Evolutionary conservation across 2,888 invertebrate genomes (phyloP), one percentile per base, ranked within the genome.

Genomic region (Acrocyrtus sp.): DNA sequence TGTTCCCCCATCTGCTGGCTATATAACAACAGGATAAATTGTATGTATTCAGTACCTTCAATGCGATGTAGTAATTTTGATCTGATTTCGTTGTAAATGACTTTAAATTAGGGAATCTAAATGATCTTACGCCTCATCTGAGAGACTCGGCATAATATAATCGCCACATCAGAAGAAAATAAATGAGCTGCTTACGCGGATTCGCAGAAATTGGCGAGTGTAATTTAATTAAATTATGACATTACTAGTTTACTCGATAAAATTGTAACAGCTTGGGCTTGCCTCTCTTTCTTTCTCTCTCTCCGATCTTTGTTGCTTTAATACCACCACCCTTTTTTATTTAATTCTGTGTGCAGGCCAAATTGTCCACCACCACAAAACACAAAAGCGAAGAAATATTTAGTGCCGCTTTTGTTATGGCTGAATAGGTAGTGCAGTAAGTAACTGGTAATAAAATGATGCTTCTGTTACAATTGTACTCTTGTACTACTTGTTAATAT

Each of bases 191-290:
- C 12, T 34, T 34, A 34, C 34, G 5, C 34, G 5, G 34, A 34
- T n/a, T n/a, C n/a, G n/a, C 34, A 34, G 34, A 34, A 34, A 34
- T 34, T 60, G 47, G n/a, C 43, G 51, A 66, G 56, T 56, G 56
- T 56, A 69, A 69, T 69, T 61, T 62, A 69, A 69, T 69, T 69
- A 47, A 68, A 68, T 60, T 61, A 48, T 69, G 43, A 60, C 69
- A 69, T 69, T 69, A 69, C 50, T 26, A 57, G 57, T 12, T 34
- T 5, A 17, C 19, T 48, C 22, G 48, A 8, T 19, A 8, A 21
- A 48, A 8, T n/a, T n/a, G n/a, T 12, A 61, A 57, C 50, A 22
- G 27, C 51, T 57, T 48, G 27, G 39, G 27, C 27, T 39, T 39
- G 6, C 5, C 34, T n/a, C n/a, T n/a, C n/a, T n/a, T n/a, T n/a